A percentile compares a stretch with the other conserved stretches of the same genome.
Evolutionary conservation across 1,140 invertebrate species (phyloP).

Genomic region (Brachystomella parvula): DNA sequence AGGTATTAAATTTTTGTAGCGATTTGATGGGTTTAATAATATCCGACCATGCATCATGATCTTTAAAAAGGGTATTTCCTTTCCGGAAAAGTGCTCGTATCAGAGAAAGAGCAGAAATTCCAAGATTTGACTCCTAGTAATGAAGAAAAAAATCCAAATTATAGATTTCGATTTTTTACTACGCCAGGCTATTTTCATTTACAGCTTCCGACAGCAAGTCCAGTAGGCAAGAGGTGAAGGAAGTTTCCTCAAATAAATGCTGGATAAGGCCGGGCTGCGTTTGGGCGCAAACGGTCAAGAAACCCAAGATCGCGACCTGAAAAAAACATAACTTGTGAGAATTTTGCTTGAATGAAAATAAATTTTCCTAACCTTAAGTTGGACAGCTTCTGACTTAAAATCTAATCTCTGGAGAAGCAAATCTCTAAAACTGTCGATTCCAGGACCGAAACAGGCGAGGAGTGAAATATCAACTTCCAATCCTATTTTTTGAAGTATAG

Average conservation of each 20-base stretch:
- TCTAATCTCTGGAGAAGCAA: constrained; percentile 30
- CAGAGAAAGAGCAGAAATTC: constrained; percentile 14
- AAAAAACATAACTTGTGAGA: not conserved
- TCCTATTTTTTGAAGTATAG: constrained; percentile 27
- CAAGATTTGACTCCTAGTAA: constrained; percentile 29
- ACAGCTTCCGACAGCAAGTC: constrained; percentile 23
- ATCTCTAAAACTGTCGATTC: constrained; percentile 30
- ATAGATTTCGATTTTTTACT: not conserved
- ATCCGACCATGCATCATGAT: constrained; percentile 14
- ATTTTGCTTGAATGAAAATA: not conserved
- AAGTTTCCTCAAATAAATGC: constrained; percentile 25
- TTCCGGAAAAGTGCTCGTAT: constrained; percentile 27
- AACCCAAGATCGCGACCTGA: constrained; percentile 29
- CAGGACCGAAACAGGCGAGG: constrained; percentile 24
- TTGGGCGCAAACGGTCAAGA: constrained; percentile 27
- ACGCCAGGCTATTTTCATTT: constrained; percentile 4
- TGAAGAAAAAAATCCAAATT: not conserved
- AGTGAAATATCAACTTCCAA: constrained; percentile 20
- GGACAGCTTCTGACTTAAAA: constrained; percentile 27
- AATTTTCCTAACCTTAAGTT: constrained; percentile 26
- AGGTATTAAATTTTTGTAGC: constrained; percentile 3
- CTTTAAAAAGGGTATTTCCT: constrained; percentile 15
- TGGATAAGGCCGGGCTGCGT: constrained; percentile 31
- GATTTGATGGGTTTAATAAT: constrained; percentile 22
- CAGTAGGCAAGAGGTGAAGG: constrained; percentile 16